Evolutionary conservation across 1,140 invertebrate species (phyloP).

Genomic region (Sitodiplosis mosellana): DNA sequence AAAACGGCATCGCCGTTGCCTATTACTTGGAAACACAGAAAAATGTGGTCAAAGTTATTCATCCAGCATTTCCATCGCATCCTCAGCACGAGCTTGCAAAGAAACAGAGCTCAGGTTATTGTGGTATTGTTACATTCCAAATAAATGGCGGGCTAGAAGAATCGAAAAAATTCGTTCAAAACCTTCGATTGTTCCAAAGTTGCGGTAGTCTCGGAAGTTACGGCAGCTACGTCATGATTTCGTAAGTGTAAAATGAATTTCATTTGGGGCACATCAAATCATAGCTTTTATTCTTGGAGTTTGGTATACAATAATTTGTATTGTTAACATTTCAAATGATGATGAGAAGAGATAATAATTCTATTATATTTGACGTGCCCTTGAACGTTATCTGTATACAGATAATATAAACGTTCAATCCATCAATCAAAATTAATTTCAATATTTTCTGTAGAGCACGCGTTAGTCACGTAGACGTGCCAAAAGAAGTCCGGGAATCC

Average conservation of each 20-base stretch:
- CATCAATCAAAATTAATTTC: too few relatives aligned
- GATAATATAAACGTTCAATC: too few relatives aligned
- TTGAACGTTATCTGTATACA: too few relatives aligned
- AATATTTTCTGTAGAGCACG: too few relatives aligned
- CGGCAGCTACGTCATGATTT: not conserved
- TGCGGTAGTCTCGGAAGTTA: constrained; percentile 84
- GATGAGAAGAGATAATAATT: too few relatives aligned
- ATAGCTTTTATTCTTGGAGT: too few relatives aligned
- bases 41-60: constrained; percentile 53
- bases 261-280: too few relatives aligned
- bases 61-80: constrained; percentile 63
- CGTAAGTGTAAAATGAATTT: not conserved
- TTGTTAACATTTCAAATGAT: too few relatives aligned
- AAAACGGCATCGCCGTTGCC: constrained; percentile 49
- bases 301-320: too few relatives aligned
- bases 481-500: constrained; percentile 10
- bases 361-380: too few relatives aligned
- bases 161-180: constrained; percentile 49
- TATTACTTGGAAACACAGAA: constrained; percentile 50
- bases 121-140: constrained; percentile 67
- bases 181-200: constrained; percentile 59
- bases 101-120: constrained; percentile 53
- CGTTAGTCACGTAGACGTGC: not conserved
- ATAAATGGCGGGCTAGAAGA: constrained; percentile 43
- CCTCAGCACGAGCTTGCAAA: constrained; percentile 57